phyloP scores from a whole-genome alignment of 2,113 vertebrate species.

The Chionodraco myersi region DNA sequence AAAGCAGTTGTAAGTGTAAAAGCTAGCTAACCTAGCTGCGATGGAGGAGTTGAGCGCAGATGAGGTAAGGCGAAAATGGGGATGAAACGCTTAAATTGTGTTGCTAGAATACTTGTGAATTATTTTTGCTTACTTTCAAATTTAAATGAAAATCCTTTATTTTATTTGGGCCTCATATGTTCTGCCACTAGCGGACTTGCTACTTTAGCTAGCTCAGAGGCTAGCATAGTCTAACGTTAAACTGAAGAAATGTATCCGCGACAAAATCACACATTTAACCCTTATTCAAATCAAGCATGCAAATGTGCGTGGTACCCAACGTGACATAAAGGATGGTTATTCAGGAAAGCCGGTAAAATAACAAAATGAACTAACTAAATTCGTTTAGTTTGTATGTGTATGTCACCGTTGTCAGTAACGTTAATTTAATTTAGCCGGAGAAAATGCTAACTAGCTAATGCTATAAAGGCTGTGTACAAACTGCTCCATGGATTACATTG shows the following conservation, averaged over 20 bases:
- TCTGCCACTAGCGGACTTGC: conserved; percentile 33
- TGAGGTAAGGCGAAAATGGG: conserved; percentile 88
- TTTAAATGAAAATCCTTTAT: neutral
- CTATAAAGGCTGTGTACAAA: neutral
- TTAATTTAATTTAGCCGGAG: conserved; percentile 51
- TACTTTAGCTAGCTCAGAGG: conserved; percentile 36
- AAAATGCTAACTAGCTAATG: conserved; percentile 58
- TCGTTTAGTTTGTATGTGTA: conserved; percentile 6
- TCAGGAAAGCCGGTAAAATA: fast-evolving
- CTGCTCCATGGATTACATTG: neutral
- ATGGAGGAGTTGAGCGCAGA: conserved; percentile 99
- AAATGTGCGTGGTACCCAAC: neutral
- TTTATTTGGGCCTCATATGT: neutral
- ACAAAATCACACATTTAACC: conserved; percentile 1
- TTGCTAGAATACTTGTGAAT: fast-evolving
- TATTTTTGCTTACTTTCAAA: neutral
- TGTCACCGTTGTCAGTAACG: neutral
- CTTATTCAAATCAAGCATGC: neutral
- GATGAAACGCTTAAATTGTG: neutral
- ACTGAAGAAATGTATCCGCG: conserved; percentile 35
- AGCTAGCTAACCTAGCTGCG: conserved; percentile 74
- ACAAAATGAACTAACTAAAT: neutral
- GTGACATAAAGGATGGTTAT: fast-evolving
- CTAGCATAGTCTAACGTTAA: conserved; percentile 30
- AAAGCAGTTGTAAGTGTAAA: conserved; percentile 73